Evolutionary conservation across 2,888 invertebrate genomes (phyloP), one percentile per base, ranked within the genome.

Genomic region (Platycheirus rosarum): DNA sequence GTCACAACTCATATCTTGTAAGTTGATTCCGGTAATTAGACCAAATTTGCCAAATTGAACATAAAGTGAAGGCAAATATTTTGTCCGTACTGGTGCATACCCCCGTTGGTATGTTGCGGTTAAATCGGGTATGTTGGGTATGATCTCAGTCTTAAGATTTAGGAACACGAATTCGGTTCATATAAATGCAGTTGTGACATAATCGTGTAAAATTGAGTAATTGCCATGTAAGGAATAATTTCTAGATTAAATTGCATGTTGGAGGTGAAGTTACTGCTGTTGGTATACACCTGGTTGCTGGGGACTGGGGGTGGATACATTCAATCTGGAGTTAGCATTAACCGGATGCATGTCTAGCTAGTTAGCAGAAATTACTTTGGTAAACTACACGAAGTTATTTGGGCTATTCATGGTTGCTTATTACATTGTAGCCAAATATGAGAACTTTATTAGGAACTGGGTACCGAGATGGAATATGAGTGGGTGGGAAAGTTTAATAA

Each of bases 21-120:
- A 62, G 70, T 66, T 76, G 76, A 80, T 80, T 76, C 37, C 60
- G 70, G 80, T 80, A 80, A 80, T 80, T 80, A 80, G 76, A 76
- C 66, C 70, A 66, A 71, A 80, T 70, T 80, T 76, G 51, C 76
- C 76, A 60, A 80, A 76, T 71, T 55, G 66, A 44, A 66, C 76
- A 53, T 76, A 80, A 80, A 80, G 76, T 66, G 53, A 37, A 60
- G 46, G 65, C 68, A 53, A 62, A 40, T 73, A 68, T 29, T 48
- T 73, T 78, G 60, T 60, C 60, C 42, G 3, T 60, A 42, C 44
- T 16, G 18, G 29, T 44, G 60, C 16, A 44, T 16, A 29, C 7
- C 4, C 11, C 65, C 48, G 73, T 37, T 65, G n/a, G n/a, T n/a
- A 9, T 14, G 16, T 29, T 42, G 35, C n/a, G 37, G 37, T 40